Conservation (phyloP, 2,797 vertebrate genomes). For the Etheostoma nigrum region DNA sequence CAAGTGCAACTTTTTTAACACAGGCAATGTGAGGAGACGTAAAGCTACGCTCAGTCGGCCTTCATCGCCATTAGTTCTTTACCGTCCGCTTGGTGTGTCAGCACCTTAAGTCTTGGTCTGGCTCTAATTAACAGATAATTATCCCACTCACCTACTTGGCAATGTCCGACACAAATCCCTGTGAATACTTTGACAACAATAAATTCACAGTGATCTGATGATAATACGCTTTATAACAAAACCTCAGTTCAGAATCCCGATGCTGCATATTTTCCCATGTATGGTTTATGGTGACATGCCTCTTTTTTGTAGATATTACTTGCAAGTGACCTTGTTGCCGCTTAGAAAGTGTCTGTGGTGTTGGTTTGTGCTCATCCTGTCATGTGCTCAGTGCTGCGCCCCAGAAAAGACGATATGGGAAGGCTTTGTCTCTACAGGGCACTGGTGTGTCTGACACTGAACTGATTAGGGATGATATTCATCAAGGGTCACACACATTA, state of each 20-base stretch:
- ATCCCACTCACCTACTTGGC: neutral
- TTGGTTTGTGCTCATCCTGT: neutral
- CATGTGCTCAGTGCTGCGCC: slow-evolving; percentile 6
- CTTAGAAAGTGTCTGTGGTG: neutral
- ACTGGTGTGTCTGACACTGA: slow-evolving; percentile 56
- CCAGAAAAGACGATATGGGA: slow-evolving; percentile 44
- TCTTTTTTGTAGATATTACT: too few species aligned
- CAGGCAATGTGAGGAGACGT: too few species aligned
- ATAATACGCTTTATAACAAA: neutral
- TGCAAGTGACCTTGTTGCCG: neutral
- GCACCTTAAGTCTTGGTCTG: neutral
- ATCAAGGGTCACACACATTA: slow-evolving; percentile 26
- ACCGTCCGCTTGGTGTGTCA: too few species aligned
- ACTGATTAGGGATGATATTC: slow-evolving; percentile 63
- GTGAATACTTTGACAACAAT: neutral
- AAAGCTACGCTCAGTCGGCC: too few species aligned
- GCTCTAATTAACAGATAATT: neutral
- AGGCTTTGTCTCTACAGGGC: slow-evolving; percentile 75
- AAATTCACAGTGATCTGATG: neutral
- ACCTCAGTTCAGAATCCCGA: neutral
- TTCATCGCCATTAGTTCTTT: too few species aligned
- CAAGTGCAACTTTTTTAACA: too few species aligned
- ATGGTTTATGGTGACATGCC: too few species aligned
- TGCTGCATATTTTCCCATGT: neutral
- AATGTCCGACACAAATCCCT: slow-evolving; percentile 6